phyloP scores from a whole-genome alignment of 2,113 vertebrate genomes.

The Misgurnus anguillicaudatus region DNA sequence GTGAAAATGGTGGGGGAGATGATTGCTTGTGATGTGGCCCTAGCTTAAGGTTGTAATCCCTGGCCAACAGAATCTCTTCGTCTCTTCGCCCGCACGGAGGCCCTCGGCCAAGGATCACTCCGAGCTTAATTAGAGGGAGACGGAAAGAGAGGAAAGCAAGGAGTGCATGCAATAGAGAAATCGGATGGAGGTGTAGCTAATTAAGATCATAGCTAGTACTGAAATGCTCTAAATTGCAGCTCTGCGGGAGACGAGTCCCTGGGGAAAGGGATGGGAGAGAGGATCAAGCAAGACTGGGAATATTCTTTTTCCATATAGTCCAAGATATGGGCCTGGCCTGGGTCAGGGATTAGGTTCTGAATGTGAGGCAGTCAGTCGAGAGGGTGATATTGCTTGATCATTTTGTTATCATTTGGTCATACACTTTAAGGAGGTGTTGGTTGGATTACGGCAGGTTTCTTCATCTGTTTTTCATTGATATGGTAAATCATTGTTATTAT shows the following conservation, averaged over 20 bases:
- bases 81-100: constrained; percentile 65
- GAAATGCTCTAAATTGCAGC: constrained; percentile 76
- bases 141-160: constrained; percentile 61
- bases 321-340: constrained; percentile 38
- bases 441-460: constrained; percentile 24
- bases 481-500: constrained; percentile 23
- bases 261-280: constrained; percentile 53
- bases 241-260: constrained; percentile 69
- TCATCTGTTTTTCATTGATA: constrained; percentile 39
- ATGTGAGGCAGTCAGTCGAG: constrained; percentile 23
- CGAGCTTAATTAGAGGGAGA: constrained; percentile 72
- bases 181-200: constrained; percentile 78
- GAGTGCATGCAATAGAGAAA: constrained; percentile 69
- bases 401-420: constrained; percentile 28
- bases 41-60: constrained; percentile 76
- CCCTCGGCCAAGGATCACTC: constrained; percentile 68
- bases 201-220: constrained; percentile 78
- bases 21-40: constrained; percentile 78
- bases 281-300: constrained; percentile 41
- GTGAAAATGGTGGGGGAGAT: constrained; percentile 60
- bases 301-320: constrained; percentile 56
- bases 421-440: constrained; percentile 6
- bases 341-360: constrained; percentile 10
- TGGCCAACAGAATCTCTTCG: constrained; percentile 70
- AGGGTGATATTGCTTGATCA: constrained; percentile 19